A percentile compares a stretch with the other conserved stretches of the same genome.
phyloP scores from a whole-genome alignment of 2,888 invertebrate species.

The Hanleya hanleyi region DNA sequence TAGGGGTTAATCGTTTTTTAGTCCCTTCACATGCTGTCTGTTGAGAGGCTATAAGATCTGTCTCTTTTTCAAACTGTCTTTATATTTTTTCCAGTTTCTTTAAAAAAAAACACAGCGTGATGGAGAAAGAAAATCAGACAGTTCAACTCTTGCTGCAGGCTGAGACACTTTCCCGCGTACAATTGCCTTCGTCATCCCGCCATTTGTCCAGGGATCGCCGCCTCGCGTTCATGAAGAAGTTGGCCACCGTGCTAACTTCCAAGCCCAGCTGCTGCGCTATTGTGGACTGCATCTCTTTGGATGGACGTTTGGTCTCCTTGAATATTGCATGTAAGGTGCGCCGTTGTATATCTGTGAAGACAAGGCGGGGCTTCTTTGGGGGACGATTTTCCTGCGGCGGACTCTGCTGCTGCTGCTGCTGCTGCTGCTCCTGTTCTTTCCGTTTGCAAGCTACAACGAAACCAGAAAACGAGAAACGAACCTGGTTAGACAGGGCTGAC shows the following conservation, averaged over 20 bases:
- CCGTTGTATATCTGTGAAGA: slow-evolving; percentile 99
- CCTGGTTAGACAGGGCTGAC: too few relatives aligned
- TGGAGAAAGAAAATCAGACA: too few relatives aligned
- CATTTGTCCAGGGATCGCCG: slow-evolving; percentile 93
- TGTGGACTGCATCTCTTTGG: slow-evolving; percentile 99
- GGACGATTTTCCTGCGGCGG: slow-evolving; percentile 75
- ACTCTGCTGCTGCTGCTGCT: too few relatives aligned
- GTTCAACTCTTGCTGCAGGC: slow-evolving; percentile 9
- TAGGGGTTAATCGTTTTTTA: too few relatives aligned
- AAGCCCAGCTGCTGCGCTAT: slow-evolving; percentile 97
- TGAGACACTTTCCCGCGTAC: slow-evolving; percentile 60
- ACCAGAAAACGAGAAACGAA: slow-evolving; percentile 16
- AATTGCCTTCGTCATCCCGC: slow-evolving; percentile 88
- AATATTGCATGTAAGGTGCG: slow-evolving; percentile 99
- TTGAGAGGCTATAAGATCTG: too few relatives aligned
- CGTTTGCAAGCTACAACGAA: slow-evolving; percentile 83
- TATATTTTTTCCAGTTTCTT: too few relatives aligned
- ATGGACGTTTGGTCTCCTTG: slow-evolving; percentile 99
- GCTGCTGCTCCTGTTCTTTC: slow-evolving; percentile 63
- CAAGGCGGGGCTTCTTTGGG: slow-evolving; percentile 99
- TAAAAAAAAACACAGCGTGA: too few relatives aligned
- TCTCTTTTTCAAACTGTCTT: too few relatives aligned
- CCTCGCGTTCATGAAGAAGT: slow-evolving; percentile 99
- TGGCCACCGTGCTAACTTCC: slow-evolving; percentile 98
- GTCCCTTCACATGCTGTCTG: too few relatives aligned